phyloP scores from a whole-genome alignment of 2,113 vertebrate species.

The Bettongia penicillata region DNA sequence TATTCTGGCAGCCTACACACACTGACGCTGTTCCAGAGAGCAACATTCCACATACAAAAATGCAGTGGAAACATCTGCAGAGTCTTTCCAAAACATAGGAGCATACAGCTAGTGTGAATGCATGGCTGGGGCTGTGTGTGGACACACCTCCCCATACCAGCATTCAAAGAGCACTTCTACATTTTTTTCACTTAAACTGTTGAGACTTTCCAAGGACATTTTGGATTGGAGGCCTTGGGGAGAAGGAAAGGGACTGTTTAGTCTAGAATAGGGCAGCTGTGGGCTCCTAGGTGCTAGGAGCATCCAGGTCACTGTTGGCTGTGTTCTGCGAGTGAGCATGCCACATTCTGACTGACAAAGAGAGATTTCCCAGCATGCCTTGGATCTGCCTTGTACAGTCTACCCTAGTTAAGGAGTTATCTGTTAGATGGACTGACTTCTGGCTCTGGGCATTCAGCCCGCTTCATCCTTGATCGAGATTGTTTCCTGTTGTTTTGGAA shows the following conservation, averaged over 20 bases:
- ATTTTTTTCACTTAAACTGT: constrained; percentile 42
- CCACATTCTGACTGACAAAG: not conserved
- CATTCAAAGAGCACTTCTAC: constrained; percentile 48
- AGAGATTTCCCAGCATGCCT: constrained; percentile 9
- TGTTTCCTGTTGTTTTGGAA: constrained; percentile 10
- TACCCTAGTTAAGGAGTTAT: not conserved
- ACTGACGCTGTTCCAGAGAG: constrained; percentile 62
- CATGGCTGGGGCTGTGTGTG: not conserved
- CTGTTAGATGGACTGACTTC: constrained; percentile 43
- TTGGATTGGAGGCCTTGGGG: not conserved
- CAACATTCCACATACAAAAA: constrained; percentile 73
- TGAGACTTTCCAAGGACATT: constrained; percentile 29
- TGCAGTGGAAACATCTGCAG: constrained; percentile 80
- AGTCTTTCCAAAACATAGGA: constrained; percentile 73
- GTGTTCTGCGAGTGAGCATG: not conserved
- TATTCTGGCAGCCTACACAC: constrained; percentile 68
- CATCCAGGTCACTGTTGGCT: not conserved
- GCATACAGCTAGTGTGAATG: constrained; percentile 7
- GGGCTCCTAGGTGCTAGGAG: constrained; percentile 47
- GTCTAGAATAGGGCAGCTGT: constrained; percentile 59
- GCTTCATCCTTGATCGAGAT: constrained; percentile 40
- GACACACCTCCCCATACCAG: constrained; percentile 53
- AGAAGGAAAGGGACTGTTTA: constrained; percentile 63
- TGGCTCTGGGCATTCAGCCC: not conserved
- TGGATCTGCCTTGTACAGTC: not conserved